Conservation (phyloP, 2,888 invertebrate species). For the Leuctra nigra region DNA sequence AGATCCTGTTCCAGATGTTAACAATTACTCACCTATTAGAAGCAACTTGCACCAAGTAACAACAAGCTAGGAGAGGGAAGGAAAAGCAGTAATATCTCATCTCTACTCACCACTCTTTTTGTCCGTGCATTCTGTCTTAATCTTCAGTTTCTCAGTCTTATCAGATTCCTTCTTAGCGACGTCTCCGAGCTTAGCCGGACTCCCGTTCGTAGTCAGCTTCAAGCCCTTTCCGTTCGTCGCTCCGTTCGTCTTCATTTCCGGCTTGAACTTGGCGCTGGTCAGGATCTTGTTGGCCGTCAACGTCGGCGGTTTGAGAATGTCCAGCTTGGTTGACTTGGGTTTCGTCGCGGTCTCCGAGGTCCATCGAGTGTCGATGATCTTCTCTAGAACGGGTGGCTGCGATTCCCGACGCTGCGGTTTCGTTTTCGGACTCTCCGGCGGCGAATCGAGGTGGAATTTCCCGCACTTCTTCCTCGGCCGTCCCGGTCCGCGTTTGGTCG, state of each 20-base stretch:
- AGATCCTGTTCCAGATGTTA: no score
- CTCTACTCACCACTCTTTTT: constrained; percentile 22
- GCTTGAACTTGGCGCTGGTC: constrained; percentile 28
- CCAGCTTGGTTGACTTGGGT: constrained; percentile 29
- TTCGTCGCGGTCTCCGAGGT: constrained; percentile 20
- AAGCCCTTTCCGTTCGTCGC: not conserved
- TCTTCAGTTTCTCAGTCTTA: constrained; percentile 11
- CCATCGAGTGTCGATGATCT: constrained; percentile 26
- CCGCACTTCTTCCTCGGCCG: constrained; percentile 43
- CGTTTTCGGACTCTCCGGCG: constrained; percentile 20
- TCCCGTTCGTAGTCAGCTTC: constrained; percentile 34
- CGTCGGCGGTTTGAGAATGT: constrained; percentile 41
- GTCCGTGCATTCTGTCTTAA: constrained; percentile 4
- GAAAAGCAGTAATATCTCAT: not conserved
- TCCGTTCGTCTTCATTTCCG: constrained; percentile 14
- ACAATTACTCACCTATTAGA: no score
- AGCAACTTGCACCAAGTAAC: no score
- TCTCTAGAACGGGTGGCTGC: constrained; percentile 32
- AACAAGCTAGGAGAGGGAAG: no score
- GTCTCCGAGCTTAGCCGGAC: constrained; percentile 37
- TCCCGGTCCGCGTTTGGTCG: constrained; percentile 41
- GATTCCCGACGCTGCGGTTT: constrained; percentile 14
- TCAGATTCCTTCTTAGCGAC: constrained; percentile 19
- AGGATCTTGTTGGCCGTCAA: constrained; percentile 35
- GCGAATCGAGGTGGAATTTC: constrained; percentile 19